A percentile compares a stretch with the other conserved stretches of the same genome.
Conservation (phyloP, 2,888 invertebrate genomes). For the Dasysyrphus tricinctus region DNA sequence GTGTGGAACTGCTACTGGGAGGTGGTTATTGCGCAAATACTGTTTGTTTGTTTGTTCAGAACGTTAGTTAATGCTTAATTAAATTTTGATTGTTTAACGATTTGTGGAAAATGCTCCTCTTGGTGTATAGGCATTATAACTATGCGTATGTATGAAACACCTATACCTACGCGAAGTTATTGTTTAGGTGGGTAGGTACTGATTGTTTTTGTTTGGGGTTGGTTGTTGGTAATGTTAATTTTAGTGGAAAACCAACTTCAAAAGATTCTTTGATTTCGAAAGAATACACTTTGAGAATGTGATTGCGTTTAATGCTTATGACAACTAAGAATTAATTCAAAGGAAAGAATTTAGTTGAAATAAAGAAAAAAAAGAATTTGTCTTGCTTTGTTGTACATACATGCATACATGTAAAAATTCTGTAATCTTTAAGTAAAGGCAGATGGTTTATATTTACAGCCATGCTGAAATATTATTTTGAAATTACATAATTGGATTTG, state of each 20-base stretch:
- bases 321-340: conserved; percentile 29
- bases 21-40: conserved; percentile 54
- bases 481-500: too few species aligned
- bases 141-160: background rate
- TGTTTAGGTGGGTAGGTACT: background rate
- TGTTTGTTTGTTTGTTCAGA: conserved; percentile 68
- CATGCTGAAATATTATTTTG: too few species aligned
- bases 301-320: conserved; percentile 47
- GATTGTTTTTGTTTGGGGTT: conserved; percentile 29
- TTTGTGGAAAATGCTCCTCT: conserved; percentile 62
- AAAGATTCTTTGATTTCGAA: conserved; percentile 60
- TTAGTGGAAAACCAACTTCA: conserved; percentile 39
- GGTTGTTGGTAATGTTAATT: background rate
- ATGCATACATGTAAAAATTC: too few species aligned
- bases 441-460: too few species aligned
- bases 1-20: background rate
- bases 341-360: too few species aligned
- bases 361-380: too few species aligned
- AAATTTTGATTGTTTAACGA: conserved; percentile 75
- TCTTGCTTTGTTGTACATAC: too few species aligned
- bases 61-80: conserved; percentile 75
- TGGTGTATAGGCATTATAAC: conserved; percentile 8
- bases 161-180: background rate
- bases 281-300: conserved; percentile 38
- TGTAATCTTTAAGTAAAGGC: too few species aligned